Conservation (phyloP, 2,888 invertebrate genomes). For the Mimumesa dahlbomi region DNA sequence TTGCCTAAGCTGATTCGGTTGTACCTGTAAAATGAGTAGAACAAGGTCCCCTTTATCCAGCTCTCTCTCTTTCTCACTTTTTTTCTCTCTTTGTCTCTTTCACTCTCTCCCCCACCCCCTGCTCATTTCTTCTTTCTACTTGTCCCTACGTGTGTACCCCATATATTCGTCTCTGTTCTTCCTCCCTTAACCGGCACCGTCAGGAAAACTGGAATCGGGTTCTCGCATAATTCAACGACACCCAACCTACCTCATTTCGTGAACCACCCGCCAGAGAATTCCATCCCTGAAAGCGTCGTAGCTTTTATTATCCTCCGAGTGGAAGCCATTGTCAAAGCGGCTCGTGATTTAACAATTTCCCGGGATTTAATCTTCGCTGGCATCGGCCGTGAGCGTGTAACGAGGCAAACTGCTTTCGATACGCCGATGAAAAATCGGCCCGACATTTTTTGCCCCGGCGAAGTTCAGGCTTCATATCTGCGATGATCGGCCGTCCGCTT, state of each 20-base stretch:
- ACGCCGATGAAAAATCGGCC: conserved; percentile 11
- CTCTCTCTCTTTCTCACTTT: background rate
- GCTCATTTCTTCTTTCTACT: background rate
- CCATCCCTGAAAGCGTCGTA: conserved; percentile 30
- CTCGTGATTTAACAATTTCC: conserved; percentile 55
- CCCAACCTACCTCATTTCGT: conserved; percentile 26
- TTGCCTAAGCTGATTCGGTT: conserved; percentile 64
- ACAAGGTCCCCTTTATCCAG: conserved; percentile 9
- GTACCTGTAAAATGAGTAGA: conserved; percentile 54
- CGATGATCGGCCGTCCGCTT: conserved; percentile 26
- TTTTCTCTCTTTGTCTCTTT: background rate
- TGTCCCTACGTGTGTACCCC: background rate
- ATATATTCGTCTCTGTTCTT: background rate
- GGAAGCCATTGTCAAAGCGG: conserved; percentile 36
- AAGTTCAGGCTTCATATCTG: conserved; percentile 20
- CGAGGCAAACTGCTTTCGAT: conserved; percentile 29
- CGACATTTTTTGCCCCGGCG: conserved; percentile 2
- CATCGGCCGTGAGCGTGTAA: conserved; percentile 17
- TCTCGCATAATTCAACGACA: conserved; percentile 51
- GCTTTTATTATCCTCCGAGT: conserved; percentile 38
- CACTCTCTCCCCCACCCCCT: background rate
- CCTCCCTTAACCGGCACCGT: background rate
- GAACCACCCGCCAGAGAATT: conserved; percentile 26
- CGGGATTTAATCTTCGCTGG: conserved; percentile 38
- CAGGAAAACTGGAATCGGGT: conserved; percentile 17